Percentiles rank a stretch among this genome's conserved stretches.
Conservation (phyloP, 2,113 vertebrate species). For the Jaculus jaculus region DNA sequence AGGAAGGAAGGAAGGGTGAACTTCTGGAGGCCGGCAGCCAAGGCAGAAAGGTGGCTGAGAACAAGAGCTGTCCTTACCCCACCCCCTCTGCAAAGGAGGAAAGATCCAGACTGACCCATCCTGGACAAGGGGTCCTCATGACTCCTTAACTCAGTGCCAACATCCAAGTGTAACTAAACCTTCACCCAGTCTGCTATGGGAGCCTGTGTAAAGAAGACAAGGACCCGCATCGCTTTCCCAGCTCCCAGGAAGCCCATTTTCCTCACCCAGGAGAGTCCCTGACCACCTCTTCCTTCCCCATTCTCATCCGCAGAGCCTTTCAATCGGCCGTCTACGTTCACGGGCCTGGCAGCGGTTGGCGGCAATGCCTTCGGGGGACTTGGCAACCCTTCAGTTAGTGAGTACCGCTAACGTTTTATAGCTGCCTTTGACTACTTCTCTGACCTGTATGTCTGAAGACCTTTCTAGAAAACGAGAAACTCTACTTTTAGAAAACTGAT, state of each 20-base stretch:
- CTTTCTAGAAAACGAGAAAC: slow-evolving; percentile 7
- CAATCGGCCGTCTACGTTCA: slow-evolving; percentile 92
- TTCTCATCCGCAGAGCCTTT: slow-evolving; percentile 90
- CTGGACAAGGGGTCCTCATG: background rate
- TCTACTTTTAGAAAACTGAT: background rate
- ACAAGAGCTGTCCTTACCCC: background rate
- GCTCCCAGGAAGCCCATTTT: accelerated
- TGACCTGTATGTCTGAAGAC: background rate
- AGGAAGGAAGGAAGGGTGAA: too few species aligned
- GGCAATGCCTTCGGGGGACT: slow-evolving; percentile 97
- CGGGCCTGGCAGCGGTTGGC: slow-evolving; percentile 93
- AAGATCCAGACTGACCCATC: background rate
- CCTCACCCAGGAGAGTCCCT: accelerated
- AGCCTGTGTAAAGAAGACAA: too few species aligned
- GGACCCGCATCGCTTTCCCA: background rate
- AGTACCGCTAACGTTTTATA: slow-evolving; percentile 84
- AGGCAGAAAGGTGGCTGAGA: background rate
- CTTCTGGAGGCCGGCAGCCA: background rate
- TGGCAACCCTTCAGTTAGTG: slow-evolving; percentile 97
- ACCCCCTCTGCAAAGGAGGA: too few species aligned
- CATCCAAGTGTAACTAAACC: too few species aligned
- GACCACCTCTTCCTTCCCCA: background rate
- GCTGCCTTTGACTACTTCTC: slow-evolving; percentile 1
- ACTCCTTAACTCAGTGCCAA: background rate
- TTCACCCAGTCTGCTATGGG: background rate